phyloP scores from a whole-genome alignment of 2,797 vertebrate species.

The Podarcis lilfordi region DNA sequence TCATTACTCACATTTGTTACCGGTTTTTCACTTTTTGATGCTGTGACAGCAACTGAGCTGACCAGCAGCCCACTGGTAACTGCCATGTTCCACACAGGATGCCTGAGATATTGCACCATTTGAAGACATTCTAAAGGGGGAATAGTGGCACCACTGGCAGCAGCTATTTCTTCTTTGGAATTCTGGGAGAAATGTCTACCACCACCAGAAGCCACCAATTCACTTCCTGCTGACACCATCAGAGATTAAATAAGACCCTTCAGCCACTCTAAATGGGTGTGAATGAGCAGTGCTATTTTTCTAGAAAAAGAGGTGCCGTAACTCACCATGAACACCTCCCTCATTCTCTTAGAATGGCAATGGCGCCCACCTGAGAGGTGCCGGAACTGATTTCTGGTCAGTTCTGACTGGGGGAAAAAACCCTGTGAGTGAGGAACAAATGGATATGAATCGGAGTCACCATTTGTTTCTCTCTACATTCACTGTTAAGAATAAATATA shows the following conservation, averaged over 20 bases:
- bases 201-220: background rate
- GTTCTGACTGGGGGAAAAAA: too few relatives aligned
- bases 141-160: background rate
- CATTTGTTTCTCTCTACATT: background rate
- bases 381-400: too few relatives aligned
- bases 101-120: background rate
- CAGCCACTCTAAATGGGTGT: background rate
- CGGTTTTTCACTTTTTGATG: background rate
- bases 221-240: background rate
- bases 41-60: background rate
- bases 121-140: background rate
- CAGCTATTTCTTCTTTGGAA: background rate
- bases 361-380: too few relatives aligned
- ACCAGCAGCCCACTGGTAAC: background rate
- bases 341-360: too few relatives aligned
- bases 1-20: background rate
- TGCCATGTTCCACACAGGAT: background rate
- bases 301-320: too few relatives aligned
- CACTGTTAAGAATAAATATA: background rate
- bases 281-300: too few relatives aligned
- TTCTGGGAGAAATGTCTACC: background rate
- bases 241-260: background rate
- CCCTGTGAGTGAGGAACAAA: background rate
- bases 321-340: too few relatives aligned
- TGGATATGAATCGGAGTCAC: background rate